Conservation (phyloP, 92 coral and sea anemone species). For the Epizoanthus fatuus region DNA sequence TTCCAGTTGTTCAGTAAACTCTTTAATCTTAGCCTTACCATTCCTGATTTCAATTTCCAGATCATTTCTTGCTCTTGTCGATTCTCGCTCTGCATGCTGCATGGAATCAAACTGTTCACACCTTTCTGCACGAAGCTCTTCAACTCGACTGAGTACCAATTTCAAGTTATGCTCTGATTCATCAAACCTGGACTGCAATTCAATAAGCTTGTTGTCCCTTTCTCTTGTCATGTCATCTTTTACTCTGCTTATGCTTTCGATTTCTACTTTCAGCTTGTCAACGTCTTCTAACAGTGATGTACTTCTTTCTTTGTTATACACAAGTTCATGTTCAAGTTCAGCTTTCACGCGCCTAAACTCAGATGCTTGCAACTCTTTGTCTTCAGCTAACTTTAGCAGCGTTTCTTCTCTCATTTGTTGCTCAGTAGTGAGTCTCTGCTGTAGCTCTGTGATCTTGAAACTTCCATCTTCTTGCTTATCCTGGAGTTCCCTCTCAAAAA, state of each 20-base stretch:
- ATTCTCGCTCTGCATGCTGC: slow-evolving; percentile 65
- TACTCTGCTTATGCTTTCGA: neutral
- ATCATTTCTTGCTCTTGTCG: slow-evolving; percentile 52
- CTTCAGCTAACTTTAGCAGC: slow-evolving; percentile 12
- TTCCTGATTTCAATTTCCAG: slow-evolving; percentile 55
- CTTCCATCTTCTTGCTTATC: slow-evolving; percentile 5
- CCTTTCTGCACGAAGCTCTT: slow-evolving; percentile 65
- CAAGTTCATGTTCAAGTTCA: slow-evolving; percentile 30
- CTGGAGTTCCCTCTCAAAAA: slow-evolving; percentile 24
- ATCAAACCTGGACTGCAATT: slow-evolving; percentile 23
- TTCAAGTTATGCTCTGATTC: slow-evolving; percentile 53
- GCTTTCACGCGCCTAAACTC: slow-evolving; percentile 21
- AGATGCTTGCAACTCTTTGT: neutral
- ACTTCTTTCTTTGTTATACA: slow-evolving; percentile 19
- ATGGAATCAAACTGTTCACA: slow-evolving; percentile 64
- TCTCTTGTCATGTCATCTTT: slow-evolving; percentile 18
- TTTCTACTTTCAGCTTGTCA: slow-evolving; percentile 40
- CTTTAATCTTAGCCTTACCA: slow-evolving; percentile 19
- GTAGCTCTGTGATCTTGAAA: slow-evolving; percentile 10
- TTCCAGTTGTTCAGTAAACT: slow-evolving; percentile 44
- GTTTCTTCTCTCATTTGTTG: slow-evolving; percentile 20
- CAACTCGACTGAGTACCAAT: slow-evolving; percentile 50
- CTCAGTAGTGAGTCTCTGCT: neutral
- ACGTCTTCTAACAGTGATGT: slow-evolving; percentile 19
- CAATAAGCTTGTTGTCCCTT: slow-evolving; percentile 18